phyloP scores from a whole-genome alignment of 2,888 invertebrate genomes.

The Elmis aenea region DNA sequence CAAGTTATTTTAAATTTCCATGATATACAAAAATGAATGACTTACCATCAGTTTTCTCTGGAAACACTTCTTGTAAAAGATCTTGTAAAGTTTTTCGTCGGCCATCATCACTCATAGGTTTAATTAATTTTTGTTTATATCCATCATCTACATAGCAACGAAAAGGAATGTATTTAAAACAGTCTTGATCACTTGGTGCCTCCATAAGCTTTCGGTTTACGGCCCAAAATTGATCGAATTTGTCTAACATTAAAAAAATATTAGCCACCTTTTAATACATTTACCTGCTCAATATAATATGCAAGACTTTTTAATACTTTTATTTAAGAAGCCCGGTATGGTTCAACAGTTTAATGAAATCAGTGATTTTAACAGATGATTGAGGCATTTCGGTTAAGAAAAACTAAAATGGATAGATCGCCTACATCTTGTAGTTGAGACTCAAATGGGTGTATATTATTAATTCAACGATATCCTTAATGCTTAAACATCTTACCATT shows the following conservation, averaged over 20 bases:
- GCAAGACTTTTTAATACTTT: too few relatives aligned
- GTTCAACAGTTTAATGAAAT: too few relatives aligned
- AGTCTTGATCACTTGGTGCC: constrained; percentile 68
- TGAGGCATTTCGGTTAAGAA: too few relatives aligned
- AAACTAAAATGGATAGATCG: too few relatives aligned
- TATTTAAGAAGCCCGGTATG: too few relatives aligned
- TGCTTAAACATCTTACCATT: constrained; percentile 60
- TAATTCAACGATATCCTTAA: background rate
- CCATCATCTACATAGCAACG: constrained; percentile 72
- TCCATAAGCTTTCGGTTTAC: constrained; percentile 96
- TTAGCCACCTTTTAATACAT: constrained; percentile 2
- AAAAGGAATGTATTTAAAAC: constrained; percentile 86
- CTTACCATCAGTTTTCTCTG: constrained; percentile 51
- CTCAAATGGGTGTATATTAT: background rate
- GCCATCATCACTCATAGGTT: constrained; percentile 71
- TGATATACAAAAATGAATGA: constrained; percentile 9
- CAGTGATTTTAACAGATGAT: too few relatives aligned
- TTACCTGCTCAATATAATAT: too few relatives aligned
- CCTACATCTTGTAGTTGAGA: too few relatives aligned
- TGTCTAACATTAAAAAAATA: constrained; percentile 58
- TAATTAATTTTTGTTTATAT: constrained; percentile 70
- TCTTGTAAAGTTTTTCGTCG: constrained; percentile 66
- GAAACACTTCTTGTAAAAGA: constrained; percentile 64
- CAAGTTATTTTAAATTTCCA: background rate
- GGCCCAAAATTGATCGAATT: constrained; percentile 99